phyloP scores from a whole-genome alignment of 2,888 invertebrate species.

The Adelphocoris suturalis region DNA sequence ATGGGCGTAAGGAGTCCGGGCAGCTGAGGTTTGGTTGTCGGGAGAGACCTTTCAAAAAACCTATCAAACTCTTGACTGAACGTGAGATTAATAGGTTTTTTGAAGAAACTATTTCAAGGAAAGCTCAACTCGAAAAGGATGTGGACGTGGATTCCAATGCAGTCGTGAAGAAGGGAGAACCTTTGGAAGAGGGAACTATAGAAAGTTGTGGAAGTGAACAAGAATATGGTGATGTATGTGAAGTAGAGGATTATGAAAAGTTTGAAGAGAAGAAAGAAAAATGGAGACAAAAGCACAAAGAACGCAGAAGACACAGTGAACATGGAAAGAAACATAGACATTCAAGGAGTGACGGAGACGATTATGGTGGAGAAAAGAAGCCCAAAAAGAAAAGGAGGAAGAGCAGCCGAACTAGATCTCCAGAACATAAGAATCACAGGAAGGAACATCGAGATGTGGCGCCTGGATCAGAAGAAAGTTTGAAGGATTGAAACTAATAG shows the following conservation, averaged over 20 bases:
- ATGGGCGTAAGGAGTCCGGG: slow-evolving; percentile 91
- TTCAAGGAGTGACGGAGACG: neutral
- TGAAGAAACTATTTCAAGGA: neutral
- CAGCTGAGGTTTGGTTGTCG: slow-evolving; percentile 92
- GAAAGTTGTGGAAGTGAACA: neutral
- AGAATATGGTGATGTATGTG: neutral
- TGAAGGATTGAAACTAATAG: neutral
- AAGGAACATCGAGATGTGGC: neutral
- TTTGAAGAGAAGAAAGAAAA: neutral
- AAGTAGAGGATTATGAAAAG: neutral
- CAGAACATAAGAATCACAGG: neutral
- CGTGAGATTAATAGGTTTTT: slow-evolving; percentile 58
- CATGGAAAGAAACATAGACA: neutral
- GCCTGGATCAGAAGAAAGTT: neutral
- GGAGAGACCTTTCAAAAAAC: slow-evolving; percentile 87
- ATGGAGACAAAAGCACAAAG: neutral
- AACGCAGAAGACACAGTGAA: neutral
- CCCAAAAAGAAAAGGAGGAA: neutral
- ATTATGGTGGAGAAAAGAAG: neutral
- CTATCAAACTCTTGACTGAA: slow-evolving; percentile 79
- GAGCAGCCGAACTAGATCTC: neutral
- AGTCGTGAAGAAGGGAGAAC: neutral
- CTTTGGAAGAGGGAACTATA: neutral
- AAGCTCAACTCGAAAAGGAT: neutral
- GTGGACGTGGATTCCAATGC: neutral